Evolutionary conservation across 1,140 invertebrate species (phyloP).

Genomic region (Capitella teleta): DNA sequence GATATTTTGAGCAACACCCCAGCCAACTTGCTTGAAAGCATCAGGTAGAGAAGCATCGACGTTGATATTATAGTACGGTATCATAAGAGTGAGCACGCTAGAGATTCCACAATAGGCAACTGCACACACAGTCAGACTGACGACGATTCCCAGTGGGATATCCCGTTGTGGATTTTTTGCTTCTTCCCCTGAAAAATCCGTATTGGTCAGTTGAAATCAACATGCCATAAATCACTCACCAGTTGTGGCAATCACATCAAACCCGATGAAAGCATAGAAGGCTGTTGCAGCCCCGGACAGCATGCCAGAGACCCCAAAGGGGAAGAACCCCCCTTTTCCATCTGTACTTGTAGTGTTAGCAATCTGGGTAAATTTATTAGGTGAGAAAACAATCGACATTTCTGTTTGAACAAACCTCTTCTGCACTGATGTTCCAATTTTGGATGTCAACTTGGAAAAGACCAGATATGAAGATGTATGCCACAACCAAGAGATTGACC

Average conservation of each 20-base stretch:
- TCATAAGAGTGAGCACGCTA: too few relatives aligned
- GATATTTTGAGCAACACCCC: too few relatives aligned
- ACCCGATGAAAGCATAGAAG: slow-evolving; percentile 94
- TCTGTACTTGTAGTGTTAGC: slow-evolving; percentile 2
- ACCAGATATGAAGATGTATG: slow-evolving; percentile 70
- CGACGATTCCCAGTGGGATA: slow-evolving; percentile 69
- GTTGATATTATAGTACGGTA: too few relatives aligned
- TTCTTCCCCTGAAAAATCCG: slow-evolving; percentile 72
- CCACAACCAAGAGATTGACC: slow-evolving; percentile 73
- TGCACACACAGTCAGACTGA: slow-evolving; percentile 64
- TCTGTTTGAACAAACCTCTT: not conserved
- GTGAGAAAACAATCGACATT: not conserved
- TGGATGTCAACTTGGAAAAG: slow-evolving; percentile 58
- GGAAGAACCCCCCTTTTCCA: slow-evolving; percentile 13
- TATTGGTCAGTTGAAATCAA: too few relatives aligned
- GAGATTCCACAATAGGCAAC: too few relatives aligned
- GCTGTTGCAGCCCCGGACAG: slow-evolving; percentile 76
- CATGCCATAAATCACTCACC: too few relatives aligned
- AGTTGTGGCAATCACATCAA: too few relatives aligned
- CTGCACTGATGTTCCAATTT: slow-evolving; percentile 24
- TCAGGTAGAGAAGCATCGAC: too few relatives aligned
- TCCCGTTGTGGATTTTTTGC: slow-evolving; percentile 71
- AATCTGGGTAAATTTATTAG: not conserved
- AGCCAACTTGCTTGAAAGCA: too few relatives aligned
- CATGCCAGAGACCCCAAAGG: slow-evolving; percentile 29